phyloP scores from a whole-genome alignment of 1,140 invertebrate species.

The Orius insidiosus region DNA sequence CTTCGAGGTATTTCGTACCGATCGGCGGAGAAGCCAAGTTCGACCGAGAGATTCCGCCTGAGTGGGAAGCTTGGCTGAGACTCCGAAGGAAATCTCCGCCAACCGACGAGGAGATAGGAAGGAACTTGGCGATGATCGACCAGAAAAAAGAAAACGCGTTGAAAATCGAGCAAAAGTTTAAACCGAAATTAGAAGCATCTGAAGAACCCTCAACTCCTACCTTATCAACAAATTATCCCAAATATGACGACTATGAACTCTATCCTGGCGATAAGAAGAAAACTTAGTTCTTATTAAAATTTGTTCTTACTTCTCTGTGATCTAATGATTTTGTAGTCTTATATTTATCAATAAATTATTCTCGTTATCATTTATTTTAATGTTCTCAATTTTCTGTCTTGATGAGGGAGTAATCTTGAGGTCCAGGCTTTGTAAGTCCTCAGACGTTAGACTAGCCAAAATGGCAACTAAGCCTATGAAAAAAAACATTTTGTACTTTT shows the following conservation, averaged over 20 bases:
- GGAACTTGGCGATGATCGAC: conserved; percentile 48
- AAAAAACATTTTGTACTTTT: too few relatives aligned
- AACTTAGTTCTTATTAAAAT: conserved; percentile 19
- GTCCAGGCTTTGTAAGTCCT: too few relatives aligned
- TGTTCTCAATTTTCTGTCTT: too few relatives aligned
- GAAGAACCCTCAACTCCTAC: conserved; percentile 43
- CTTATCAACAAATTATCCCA: conserved; percentile 18
- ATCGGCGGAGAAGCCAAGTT: conserved; percentile 31
- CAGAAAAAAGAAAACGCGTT: conserved; percentile 57
- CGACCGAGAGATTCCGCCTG: conserved; percentile 48
- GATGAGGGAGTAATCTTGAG: too few relatives aligned
- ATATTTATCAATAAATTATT: too few relatives aligned
- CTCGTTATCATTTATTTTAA: too few relatives aligned
- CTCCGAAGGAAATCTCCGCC: conserved; percentile 47
- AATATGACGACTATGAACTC: too few relatives aligned
- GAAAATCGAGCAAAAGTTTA: conserved; percentile 32
- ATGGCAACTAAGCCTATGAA: too few relatives aligned
- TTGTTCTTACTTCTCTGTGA: conserved; percentile 23
- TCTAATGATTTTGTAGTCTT: too few relatives aligned
- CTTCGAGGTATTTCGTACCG: conserved; percentile 53
- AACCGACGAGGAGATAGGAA: conserved; percentile 46
- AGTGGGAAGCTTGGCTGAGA: conserved; percentile 73
- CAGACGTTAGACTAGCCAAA: too few relatives aligned
- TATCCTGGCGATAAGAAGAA: too few relatives aligned
- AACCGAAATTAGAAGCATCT: too few relatives aligned